Base-by-base conservation (phyloP, 2,888 invertebrate genomes). In the Nipponacmea schrenckii region DNA sequence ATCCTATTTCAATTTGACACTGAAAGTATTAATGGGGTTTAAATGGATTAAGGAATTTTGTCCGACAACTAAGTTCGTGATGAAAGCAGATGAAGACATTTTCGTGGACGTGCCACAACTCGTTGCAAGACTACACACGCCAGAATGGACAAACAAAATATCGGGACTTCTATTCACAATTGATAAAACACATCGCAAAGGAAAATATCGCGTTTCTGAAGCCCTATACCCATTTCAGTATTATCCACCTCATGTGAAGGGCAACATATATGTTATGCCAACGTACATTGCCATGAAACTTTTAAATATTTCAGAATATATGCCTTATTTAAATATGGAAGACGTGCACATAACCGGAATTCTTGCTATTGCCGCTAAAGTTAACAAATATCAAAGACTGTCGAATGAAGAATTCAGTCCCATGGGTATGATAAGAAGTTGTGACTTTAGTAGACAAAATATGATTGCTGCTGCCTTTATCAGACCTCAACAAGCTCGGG, bases 21-120 rank as follows among this genome's bases (percentile, higher is more conserved):
- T 84, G 70, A 87, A 87, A 73, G 83, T 84, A 64, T 76, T 87
- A 45, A 82, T 85, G 82, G 86, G 85, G 7, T 70, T 79, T 62
- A 69, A 85, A 70, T 87, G 87, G 87, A 80, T 80, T 1, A 74
- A 78, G 0, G 72, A 78, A 66, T 80, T 77, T 68, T 87, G 87
- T 71, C 79, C 74, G 17, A 72, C 74, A 45, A 84, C 82, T 1
- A 73, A 75, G 44, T 84, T 80, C 68, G 77, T 87, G 5, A 74
- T 87, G 39, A 87, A 87, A 74, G 79, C 80, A 2, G 87, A 87
- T 74, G 87, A 87, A 74, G 87, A 87, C 70, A 84, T 86, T 26
- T 85, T 85, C 71, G 81, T 86, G 31, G 83, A 86, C 66, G 74
- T 84, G 86, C 85, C 94, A 39, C 31, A 62, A 12, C 20, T 79